Evolutionary conservation across 2,888 invertebrate genomes (phyloP).

Genomic region (Philopedon plagiatum): DNA sequence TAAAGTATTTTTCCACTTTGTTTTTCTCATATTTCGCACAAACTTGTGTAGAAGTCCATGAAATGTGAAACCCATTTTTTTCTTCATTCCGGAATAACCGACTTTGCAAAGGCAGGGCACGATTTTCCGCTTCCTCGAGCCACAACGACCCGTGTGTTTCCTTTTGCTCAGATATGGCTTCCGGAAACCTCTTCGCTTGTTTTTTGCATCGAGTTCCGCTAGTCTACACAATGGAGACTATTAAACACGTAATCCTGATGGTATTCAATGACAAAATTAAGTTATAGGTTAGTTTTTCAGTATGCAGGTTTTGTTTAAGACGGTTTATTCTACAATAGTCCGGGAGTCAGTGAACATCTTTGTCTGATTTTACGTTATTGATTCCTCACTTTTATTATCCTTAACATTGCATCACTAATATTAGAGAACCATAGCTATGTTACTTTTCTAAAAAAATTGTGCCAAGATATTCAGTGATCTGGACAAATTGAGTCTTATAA

Average conservation of each 20-base stretch:
- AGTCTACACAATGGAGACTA: not conserved
- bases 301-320: too few relatives aligned
- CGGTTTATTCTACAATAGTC: too few relatives aligned
- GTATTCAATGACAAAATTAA: not conserved
- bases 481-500: too few relatives aligned
- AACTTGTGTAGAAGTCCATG: not conserved
- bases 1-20: not conserved
- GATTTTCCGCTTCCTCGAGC: conserved; percentile 18
- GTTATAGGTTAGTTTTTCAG: too few relatives aligned
- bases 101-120: conserved; percentile 8
- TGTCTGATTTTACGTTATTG: too few relatives aligned
- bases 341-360: too few relatives aligned
- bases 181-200: conserved; percentile 14
- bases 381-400: too few relatives aligned
- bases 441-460: too few relatives aligned
- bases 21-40: conserved; percentile 3
- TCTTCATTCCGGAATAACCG: conserved; percentile 15
- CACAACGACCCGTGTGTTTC: conserved; percentile 23
- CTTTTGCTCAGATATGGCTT: conserved; percentile 18
- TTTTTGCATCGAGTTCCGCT: conserved; percentile 16
- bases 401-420: too few relatives aligned
- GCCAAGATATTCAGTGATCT: too few relatives aligned
- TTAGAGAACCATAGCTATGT: too few relatives aligned
- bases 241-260: not conserved
- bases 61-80: conserved; percentile 16